Percentiles rank a stretch among this genome's conserved stretches.
These are phyloP conservation scores for Lepidiolamprologus cunningtoni DNA, from an alignment of 2,113 vertebrate species.

Conservation along the genomic window DNA sequence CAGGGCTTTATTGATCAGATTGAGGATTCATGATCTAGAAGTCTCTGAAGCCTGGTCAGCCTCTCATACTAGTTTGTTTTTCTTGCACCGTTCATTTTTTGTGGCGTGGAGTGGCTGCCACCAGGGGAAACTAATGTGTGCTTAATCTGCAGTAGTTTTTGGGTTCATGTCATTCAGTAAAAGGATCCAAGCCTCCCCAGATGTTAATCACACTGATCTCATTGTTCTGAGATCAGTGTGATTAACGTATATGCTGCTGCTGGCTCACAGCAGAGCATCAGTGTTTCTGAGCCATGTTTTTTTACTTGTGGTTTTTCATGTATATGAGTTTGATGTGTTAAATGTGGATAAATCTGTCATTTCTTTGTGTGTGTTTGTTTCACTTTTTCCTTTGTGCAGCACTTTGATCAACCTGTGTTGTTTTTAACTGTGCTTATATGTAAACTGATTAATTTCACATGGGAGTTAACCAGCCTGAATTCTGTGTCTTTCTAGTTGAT, in stretches of 20 bases:
- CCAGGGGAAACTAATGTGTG: background rate
- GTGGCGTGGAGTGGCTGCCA: background rate
- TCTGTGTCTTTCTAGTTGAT: slow-evolving; percentile 71
- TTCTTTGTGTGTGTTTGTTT: background rate
- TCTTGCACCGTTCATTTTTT: background rate
- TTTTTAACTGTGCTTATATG: background rate
- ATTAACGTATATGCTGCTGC: background rate
- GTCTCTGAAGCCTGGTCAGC: background rate
- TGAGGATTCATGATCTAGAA: background rate
- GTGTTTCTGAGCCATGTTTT: background rate
- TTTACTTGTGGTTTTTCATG: background rate
- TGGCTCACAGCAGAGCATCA: background rate
- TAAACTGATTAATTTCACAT: background rate
- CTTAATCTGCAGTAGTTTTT: background rate
- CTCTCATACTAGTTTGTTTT: background rate
- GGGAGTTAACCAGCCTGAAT: background rate
- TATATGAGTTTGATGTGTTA: background rate
- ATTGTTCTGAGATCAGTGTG: background rate
- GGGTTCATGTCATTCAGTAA: background rate
- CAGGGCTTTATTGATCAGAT: background rate
- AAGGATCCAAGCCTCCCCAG: background rate
- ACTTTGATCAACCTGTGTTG: background rate
- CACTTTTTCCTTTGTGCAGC: background rate
- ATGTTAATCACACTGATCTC: background rate
- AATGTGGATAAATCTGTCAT: background rate